phyloP scores from a whole-genome alignment of 2,888 invertebrate genomes.

The Aphodius sticticus region DNA sequence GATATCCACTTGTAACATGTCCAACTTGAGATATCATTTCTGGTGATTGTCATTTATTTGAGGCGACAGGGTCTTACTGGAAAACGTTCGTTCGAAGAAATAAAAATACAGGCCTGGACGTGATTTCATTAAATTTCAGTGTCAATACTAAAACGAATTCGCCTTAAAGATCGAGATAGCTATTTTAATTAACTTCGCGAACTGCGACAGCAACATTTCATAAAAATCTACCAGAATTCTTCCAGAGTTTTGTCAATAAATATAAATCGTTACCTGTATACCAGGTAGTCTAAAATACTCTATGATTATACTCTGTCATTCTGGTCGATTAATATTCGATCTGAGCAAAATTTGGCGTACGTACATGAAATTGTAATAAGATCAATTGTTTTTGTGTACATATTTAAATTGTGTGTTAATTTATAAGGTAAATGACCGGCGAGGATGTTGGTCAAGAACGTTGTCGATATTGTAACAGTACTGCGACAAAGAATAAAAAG shows the following conservation, averaged over 20 bases:
- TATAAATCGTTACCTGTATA: too few species aligned
- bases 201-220: not conserved
- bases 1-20: not conserved
- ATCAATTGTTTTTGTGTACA: not conserved
- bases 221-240: not conserved
- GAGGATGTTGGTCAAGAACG: not conserved
- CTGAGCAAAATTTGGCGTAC: not conserved
- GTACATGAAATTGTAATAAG: not conserved
- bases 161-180: not conserved
- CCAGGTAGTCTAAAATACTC: too few species aligned
- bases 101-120: not conserved
- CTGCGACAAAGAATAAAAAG: not conserved
- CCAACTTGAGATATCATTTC: not conserved
- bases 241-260: too few species aligned
- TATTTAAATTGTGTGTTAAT: not conserved
- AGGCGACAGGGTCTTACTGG: not conserved
- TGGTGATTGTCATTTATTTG: not conserved
- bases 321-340: not conserved
- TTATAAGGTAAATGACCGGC: not conserved
- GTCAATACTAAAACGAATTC: not conserved
- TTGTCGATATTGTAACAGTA: not conserved
- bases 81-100: not conserved
- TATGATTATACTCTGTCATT: too few species aligned
- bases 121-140: not conserved
- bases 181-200: not conserved